Percentiles rank a stretch among this genome's conserved stretches.
These are phyloP conservation scores for Tamandua tetradactyla DNA, from an alignment of 2,797 vertebrate genomes.

Conservation along the genomic window DNA sequence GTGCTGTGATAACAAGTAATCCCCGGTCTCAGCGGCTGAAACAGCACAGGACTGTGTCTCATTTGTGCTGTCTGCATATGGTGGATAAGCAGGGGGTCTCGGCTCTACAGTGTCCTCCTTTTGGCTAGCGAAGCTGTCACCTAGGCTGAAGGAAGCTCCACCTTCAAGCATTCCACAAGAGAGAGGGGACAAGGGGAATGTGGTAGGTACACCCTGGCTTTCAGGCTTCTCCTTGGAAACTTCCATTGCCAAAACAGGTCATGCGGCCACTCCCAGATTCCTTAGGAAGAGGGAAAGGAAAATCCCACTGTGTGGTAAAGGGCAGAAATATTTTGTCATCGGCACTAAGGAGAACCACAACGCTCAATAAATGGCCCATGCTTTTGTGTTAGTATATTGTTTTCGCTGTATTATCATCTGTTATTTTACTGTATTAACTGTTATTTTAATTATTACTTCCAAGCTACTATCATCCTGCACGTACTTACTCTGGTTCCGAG, in stretches of 20 bases:
- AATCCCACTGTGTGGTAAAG: too few species aligned
- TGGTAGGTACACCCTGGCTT: background rate
- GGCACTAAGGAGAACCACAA: too few species aligned
- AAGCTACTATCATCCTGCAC: background rate
- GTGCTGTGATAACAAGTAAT: too few species aligned
- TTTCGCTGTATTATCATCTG: too few species aligned
- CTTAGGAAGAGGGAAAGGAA: background rate
- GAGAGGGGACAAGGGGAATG: background rate
- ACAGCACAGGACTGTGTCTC: background rate
- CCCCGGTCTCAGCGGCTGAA: background rate
- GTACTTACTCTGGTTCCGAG: background rate
- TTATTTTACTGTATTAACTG: too few species aligned
- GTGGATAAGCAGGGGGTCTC: background rate
- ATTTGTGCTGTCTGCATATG: accelerated
- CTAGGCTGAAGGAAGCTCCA: background rate
- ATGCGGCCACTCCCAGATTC: background rate
- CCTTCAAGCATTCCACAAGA: too few species aligned
- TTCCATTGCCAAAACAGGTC: background rate
- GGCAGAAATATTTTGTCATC: background rate
- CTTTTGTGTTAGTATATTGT: background rate
- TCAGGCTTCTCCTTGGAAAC: background rate
- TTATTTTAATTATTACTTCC: background rate
- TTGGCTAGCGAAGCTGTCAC: too few species aligned
- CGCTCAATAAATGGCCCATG: background rate
- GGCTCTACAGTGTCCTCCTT: background rate